Evolutionary conservation across 2,888 invertebrate species (phyloP).

Genomic region (Tetranychus piercei): DNA sequence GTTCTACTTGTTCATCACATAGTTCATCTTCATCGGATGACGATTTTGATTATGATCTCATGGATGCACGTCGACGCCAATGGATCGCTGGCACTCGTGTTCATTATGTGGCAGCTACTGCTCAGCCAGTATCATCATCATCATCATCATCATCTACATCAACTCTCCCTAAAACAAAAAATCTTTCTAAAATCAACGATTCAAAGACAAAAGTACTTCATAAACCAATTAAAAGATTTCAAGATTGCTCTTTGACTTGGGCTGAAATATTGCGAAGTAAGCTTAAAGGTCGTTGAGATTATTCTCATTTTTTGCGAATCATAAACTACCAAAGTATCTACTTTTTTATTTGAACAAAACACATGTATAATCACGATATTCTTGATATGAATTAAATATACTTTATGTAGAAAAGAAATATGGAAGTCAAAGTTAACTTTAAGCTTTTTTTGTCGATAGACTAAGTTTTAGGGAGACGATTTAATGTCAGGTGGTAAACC

Average conservation of each 20-base stretch:
- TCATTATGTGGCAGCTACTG: not conserved
- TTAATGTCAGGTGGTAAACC: no score
- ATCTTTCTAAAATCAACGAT: not conserved
- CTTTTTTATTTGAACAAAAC: no score
- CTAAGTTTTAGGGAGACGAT: no score
- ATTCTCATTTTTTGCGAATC: not conserved
- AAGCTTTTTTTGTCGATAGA: no score
- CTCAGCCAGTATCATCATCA: not conserved
- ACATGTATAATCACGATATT: no score
- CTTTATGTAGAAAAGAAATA: no score
- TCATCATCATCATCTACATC: not conserved
- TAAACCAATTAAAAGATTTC: not conserved
- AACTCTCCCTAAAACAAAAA: not conserved
- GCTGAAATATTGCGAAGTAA: not conserved
- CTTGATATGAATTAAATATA: no score
- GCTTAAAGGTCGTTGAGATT: not conserved
- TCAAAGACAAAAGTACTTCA: not conserved
- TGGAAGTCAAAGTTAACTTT: no score
- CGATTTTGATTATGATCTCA: slow-evolving; percentile 16
- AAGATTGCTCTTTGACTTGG: not conserved
- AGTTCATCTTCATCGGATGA: slow-evolving; percentile 16
- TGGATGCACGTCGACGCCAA: not conserved
- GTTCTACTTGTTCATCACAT: slow-evolving; percentile 17
- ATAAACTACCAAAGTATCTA: no score
- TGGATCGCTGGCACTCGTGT: not conserved